Evolutionary conservation across 2,888 invertebrate species (phyloP).

Genomic region (Caenorhabditis angaria): DNA sequence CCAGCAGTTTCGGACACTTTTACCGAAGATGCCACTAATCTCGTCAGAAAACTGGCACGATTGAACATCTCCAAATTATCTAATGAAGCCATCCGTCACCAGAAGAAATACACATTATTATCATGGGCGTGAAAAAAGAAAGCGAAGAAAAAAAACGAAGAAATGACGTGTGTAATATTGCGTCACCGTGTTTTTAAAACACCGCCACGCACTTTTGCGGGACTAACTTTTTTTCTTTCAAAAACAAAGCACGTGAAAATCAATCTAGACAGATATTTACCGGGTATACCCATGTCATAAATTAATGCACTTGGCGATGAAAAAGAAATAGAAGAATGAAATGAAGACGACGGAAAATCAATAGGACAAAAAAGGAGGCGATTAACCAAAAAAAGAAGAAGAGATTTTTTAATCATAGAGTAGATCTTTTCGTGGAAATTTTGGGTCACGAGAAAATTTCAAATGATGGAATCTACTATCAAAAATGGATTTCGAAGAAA

Average conservation of each 20-base stretch:
- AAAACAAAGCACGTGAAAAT: background rate
- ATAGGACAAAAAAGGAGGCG: background rate
- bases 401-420: constrained; percentile 26
- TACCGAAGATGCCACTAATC: constrained; percentile 74
- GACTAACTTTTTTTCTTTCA: background rate
- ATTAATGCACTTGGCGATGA: background rate
- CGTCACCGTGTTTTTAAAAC: background rate
- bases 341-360: background rate
- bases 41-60: constrained; percentile 69
- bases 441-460: background rate
- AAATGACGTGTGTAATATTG: constrained; percentile 4
- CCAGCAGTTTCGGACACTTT: constrained; percentile 74
- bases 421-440: background rate
- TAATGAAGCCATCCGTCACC: constrained; percentile 24
- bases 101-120: background rate
- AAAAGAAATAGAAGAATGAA: background rate
- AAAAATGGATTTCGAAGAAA: no score
- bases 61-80: constrained; percentile 34
- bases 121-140: constrained; percentile 7
- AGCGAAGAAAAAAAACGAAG: background rate
- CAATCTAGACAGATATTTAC: background rate
- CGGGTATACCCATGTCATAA: no score
- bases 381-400: constrained; percentile 21
- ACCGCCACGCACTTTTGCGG: background rate
- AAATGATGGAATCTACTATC: background rate